Evolutionary conservation across 2,888 invertebrate genomes (phyloP).

Genomic region (Glyphotaelius pellucidus): DNA sequence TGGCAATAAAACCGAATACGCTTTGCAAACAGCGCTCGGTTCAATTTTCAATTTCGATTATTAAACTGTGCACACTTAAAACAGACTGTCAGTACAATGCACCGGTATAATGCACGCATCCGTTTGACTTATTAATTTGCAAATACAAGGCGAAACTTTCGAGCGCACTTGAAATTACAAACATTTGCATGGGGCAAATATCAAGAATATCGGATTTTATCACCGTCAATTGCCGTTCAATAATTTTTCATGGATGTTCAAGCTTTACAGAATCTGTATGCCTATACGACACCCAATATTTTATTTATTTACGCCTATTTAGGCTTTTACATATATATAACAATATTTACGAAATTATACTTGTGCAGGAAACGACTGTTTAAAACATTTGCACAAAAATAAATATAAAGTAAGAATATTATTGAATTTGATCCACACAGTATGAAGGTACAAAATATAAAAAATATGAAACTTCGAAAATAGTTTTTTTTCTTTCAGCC

Average conservation of each 20-base stretch:
- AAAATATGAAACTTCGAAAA: too few relatives aligned
- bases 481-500: too few relatives aligned
- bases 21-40: constrained; percentile 8
- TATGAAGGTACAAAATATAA: too few relatives aligned
- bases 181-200: not conserved
- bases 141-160: not conserved
- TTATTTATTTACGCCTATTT: too few relatives aligned
- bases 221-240: not conserved
- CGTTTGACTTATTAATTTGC: not conserved
- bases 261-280: not conserved
- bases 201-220: not conserved
- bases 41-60: constrained; percentile 38
- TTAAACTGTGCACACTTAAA: constrained; percentile 11
- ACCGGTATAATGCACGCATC: not conserved
- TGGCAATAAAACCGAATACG: constrained; percentile 51
- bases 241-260: not conserved
- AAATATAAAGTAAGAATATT: too few relatives aligned
- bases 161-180: not conserved
- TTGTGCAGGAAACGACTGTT: too few relatives aligned
- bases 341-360: too few relatives aligned
- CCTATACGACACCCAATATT: too few relatives aligned
- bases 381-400: too few relatives aligned
- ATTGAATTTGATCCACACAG: too few relatives aligned
- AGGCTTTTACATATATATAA: too few relatives aligned
- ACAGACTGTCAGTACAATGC: constrained; percentile 14